A percentile compares a stretch with the other conserved stretches of the same genome.
These are phyloP conservation scores for Cheilinus undulatus DNA, from an alignment of 2,113 vertebrate genomes.

Conservation along the genomic window DNA sequence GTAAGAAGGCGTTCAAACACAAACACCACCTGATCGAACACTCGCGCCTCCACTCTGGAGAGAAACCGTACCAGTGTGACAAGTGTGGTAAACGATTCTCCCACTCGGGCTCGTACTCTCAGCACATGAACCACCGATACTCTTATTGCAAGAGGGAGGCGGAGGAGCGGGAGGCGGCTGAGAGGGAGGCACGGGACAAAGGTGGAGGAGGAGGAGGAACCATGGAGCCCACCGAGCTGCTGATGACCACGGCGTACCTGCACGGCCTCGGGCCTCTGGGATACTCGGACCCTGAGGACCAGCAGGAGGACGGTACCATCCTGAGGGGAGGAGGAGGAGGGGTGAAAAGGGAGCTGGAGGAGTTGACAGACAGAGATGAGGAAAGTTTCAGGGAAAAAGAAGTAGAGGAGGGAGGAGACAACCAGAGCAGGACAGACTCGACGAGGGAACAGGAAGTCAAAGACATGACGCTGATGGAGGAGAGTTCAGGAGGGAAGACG, in stretches of 20 bases:
- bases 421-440: conserved; percentile 90
- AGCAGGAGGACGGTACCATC: conserved; percentile 81
- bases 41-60: conserved; percentile 95
- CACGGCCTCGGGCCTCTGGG: conserved; percentile 92
- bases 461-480: conserved; percentile 87
- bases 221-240: conserved; percentile 92
- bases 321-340: conserved; percentile 87
- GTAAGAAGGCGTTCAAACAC: conserved; percentile 99
- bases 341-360: conserved; percentile 89
- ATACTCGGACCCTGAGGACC: conserved; percentile 93
- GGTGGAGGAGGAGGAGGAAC: conserved; percentile 87
- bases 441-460: conserved; percentile 89
- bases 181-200: conserved; percentile 92
- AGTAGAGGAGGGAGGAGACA: conserved; percentile 88
- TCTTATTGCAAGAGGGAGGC: conserved; percentile 99
- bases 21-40: conserved; percentile 98
- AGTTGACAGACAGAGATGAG: conserved; percentile 85
- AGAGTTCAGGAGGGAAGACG: conserved; percentile 93
- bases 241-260: conserved; percentile 92
- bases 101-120: conserved; percentile 97
- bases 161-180: conserved; percentile 93
- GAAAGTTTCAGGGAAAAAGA: conserved; percentile 90
- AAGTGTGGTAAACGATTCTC: conserved; percentile 97
- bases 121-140: conserved; percentile 99
- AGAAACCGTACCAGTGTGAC: conserved; percentile 86